These are phyloP conservation scores for Fulmarus glacialis DNA, from an alignment of 2,113 vertebrate species.

Conservation along the genomic window DNA sequence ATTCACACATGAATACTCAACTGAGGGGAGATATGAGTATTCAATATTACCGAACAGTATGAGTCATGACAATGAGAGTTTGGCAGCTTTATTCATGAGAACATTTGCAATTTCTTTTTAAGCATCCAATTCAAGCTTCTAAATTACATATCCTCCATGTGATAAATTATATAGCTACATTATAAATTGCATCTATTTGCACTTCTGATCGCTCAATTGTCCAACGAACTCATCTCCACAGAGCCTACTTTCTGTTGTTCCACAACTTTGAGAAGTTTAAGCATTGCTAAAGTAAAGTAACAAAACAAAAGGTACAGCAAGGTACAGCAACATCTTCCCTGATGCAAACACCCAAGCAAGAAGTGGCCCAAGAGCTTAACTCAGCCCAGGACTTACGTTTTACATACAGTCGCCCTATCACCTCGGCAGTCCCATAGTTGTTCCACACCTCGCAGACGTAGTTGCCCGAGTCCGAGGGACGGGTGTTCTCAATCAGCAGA, in stretches of 20 bases:
- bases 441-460: conserved; percentile 99
- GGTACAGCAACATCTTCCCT: neutral
- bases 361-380: neutral
- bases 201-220: conserved; percentile 23
- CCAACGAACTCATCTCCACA: neutral
- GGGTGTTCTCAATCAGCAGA: conserved; percentile 88
- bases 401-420: conserved; percentile 89
- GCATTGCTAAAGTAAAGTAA: neutral
- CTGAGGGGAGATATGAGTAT: neutral
- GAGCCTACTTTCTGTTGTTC: neutral
- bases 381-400: conserved; percentile 85
- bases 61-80: conserved; percentile 36
- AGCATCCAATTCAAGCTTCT: conserved; percentile 18
- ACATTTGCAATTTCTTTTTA: conserved; percentile 51
- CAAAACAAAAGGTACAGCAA: neutral
- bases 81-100: conserved; percentile 66
- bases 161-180: conserved; percentile 37
- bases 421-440: conserved; percentile 93
- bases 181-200: conserved; percentile 38
- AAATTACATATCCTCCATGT: conserved; percentile 24
- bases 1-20: conserved; percentile 51
- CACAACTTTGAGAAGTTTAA: neutral
- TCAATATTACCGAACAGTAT: conserved; percentile 35
- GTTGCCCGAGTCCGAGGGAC: conserved; percentile 89
- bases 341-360: neutral